Percentiles rank a stretch among this genome's conserved stretches.
phyloP scores from a whole-genome alignment of 53 echinoderm and acorn worm species.

The Crossaster papposus region DNA sequence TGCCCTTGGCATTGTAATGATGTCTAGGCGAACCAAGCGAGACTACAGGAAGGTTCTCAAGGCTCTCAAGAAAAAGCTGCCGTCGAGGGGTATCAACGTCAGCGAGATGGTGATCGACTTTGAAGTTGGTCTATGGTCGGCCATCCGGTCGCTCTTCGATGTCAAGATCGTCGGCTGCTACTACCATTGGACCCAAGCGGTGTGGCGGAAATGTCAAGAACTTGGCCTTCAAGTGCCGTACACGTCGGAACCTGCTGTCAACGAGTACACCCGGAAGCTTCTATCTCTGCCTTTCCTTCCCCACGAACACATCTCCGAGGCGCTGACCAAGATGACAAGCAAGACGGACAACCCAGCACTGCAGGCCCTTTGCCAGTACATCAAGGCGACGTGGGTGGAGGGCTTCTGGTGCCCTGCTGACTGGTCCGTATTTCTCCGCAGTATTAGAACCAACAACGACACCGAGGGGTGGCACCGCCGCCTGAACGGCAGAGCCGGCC shows the following conservation, averaged over 20 bases:
- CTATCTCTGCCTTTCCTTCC: constrained; percentile 29
- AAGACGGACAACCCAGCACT: too few species aligned
- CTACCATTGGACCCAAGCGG: constrained; percentile 53
- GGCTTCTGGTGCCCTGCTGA: too few species aligned
- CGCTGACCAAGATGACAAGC: too few species aligned
- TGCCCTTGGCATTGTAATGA: constrained; percentile 68
- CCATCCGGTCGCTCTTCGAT: constrained; percentile 20
- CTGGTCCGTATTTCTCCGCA: too few species aligned
- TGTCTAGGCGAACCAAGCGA: constrained; percentile 47
- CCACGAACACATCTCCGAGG: constrained; percentile 30
- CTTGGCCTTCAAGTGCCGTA: constrained; percentile 44
- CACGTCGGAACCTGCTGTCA: neutral
- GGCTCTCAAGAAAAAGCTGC: neutral
- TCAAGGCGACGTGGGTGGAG: too few species aligned
- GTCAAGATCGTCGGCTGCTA: constrained; percentile 31
- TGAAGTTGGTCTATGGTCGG: constrained; percentile 53
- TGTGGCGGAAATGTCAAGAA: constrained; percentile 39
- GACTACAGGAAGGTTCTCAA: constrained; percentile 62
- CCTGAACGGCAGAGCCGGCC: too few species aligned
- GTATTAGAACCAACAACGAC: too few species aligned
- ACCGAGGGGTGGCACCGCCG: too few species aligned
- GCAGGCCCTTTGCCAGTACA: too few species aligned
- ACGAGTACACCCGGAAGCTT: constrained; percentile 20
- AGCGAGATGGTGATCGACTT: constrained; percentile 60
- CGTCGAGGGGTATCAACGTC: neutral